Conservation (phyloP, 2,797 vertebrate genomes). For the Euthynnus affinis region DNA sequence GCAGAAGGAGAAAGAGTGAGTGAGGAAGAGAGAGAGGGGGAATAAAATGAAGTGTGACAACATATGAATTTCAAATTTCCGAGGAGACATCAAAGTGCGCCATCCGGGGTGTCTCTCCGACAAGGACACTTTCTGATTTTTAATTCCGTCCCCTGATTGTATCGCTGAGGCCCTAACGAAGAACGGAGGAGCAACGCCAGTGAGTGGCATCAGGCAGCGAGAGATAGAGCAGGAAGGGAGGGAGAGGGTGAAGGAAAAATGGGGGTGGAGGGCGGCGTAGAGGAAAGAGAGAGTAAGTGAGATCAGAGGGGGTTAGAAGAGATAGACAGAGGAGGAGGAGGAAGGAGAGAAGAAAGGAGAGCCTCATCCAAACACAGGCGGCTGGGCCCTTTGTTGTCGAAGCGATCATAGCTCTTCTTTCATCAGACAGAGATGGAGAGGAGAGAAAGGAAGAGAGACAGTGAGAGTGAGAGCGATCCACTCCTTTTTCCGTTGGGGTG, state of each 20-base stretch:
- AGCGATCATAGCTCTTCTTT: conserved; percentile 88
- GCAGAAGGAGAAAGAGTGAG: conserved; percentile 44
- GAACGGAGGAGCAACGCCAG: conserved; percentile 76
- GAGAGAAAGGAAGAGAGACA: conserved; percentile 78
- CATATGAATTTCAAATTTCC: conserved; percentile 92
- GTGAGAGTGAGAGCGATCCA: conserved; percentile 75
- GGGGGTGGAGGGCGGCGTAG: conserved; percentile 12
- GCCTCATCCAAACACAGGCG: conserved; percentile 86
- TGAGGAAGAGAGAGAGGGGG: conserved; percentile 53
- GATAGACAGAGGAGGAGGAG: conserved; percentile 82
- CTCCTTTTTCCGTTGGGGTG: conserved; percentile 81
- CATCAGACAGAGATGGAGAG: conserved; percentile 84
- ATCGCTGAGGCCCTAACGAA: conserved; percentile 86
- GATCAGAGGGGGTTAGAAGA: conserved; percentile 80
- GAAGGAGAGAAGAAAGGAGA: conserved; percentile 87
- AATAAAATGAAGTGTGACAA: conserved; percentile 90
- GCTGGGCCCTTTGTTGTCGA: conserved; percentile 86
- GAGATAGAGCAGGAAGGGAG: conserved; percentile 79
- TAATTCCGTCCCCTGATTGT: conserved; percentile 90
- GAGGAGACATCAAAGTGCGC: conserved; percentile 88
- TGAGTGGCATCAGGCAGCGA: conserved; percentile 80
- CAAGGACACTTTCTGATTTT: conserved; percentile 90
- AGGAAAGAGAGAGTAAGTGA: conserved; percentile 76
- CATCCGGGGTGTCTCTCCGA: conserved; percentile 86
- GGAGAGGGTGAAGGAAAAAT: conserved; percentile 32